phyloP scores from a whole-genome alignment of 2,113 vertebrate species.

The Theropithecus gelada region DNA sequence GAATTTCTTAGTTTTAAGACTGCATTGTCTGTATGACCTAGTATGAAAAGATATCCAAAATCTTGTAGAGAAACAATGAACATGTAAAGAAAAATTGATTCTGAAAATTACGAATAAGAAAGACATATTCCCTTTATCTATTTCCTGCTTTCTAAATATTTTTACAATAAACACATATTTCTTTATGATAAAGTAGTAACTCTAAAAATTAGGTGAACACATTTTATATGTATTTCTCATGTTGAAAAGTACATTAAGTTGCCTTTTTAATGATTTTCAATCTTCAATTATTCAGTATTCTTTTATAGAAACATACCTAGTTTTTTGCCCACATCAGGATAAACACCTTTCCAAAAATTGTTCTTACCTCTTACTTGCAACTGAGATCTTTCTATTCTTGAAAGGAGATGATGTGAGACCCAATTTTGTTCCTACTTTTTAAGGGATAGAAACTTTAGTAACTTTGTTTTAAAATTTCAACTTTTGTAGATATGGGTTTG shows the following conservation, averaged over 20 bases:
- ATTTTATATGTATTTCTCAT: neutral
- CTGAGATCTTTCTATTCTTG: neutral
- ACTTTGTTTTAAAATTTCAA: too few species aligned
- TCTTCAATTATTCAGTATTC: neutral
- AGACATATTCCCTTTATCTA: neutral
- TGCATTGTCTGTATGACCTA: neutral
- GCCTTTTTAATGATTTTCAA: neutral
- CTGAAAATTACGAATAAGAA: neutral
- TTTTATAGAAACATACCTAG: neutral
- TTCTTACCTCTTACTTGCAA: neutral
- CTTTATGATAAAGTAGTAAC: neutral
- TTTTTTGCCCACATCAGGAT: neutral
- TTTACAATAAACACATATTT: neutral
- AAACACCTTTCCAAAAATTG: neutral
- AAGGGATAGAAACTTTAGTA: neutral
- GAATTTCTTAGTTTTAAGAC: neutral
- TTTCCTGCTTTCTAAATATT: neutral
- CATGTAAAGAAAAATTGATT: neutral
- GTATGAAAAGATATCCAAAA: neutral
- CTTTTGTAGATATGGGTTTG: too few species aligned
- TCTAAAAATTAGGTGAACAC: neutral
- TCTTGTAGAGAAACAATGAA: neutral
- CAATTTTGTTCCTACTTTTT: neutral
- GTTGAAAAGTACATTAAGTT: neutral
- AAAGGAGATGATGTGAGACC: neutral